These are phyloP conservation scores for Oreochromis spilurus DNA, from an alignment of 2,113 vertebrate species.

Conservation along the genomic window DNA sequence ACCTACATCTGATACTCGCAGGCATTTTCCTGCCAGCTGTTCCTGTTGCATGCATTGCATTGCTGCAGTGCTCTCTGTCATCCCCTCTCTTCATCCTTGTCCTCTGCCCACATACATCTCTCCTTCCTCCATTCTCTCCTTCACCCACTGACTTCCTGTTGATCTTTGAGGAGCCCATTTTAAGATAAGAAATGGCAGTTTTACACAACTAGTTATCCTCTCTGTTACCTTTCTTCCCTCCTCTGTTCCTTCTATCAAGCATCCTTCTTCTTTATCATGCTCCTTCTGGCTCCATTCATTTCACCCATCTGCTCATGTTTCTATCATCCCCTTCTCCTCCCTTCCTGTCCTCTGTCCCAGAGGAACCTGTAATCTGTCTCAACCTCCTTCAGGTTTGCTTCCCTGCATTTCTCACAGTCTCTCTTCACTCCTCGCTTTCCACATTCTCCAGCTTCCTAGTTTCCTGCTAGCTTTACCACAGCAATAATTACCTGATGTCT, in stretches of 20 bases:
- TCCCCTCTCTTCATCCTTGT: conserved; percentile 10
- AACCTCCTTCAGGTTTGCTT: conserved; percentile 10
- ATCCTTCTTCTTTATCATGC: not conserved
- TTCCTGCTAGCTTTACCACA: not conserved
- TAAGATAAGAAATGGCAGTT: not conserved
- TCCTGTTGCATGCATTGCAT: not conserved
- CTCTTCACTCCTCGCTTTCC: not conserved
- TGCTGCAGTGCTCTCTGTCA: conserved; percentile 17
- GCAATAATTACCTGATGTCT: conserved; percentile 17
- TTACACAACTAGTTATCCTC: not conserved
- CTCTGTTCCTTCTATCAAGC: not conserved
- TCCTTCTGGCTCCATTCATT: not conserved
- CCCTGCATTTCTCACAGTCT: not conserved
- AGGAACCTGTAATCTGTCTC: conserved; percentile 34
- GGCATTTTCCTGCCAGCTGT: not conserved
- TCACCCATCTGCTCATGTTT: conserved; percentile 29
- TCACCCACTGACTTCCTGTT: not conserved
- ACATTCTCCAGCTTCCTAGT: not conserved
- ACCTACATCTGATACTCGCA: not conserved
- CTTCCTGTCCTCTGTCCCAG: conserved; percentile 41
- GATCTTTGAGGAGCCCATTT: not conserved
- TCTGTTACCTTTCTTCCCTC: not conserved
- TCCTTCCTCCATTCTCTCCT: not conserved
- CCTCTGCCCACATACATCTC: conserved; percentile 23
- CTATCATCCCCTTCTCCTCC: conserved; percentile 23